Evolutionary conservation across 2,888 invertebrate genomes (phyloP).

Genomic region (Uloborus plumipes): DNA sequence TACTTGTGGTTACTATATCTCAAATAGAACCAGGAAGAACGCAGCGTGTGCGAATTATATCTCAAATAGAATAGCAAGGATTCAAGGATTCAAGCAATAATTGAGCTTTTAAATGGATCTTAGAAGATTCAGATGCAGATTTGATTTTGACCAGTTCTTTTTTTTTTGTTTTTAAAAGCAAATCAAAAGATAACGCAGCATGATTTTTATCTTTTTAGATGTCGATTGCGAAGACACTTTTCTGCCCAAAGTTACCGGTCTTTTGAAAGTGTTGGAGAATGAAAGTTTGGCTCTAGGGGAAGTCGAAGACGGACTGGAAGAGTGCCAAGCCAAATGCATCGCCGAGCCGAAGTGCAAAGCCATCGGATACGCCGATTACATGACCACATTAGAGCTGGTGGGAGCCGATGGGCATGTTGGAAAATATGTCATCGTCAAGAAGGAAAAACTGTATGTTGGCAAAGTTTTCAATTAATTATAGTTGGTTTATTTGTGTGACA

Average conservation of each 20-base stretch:
- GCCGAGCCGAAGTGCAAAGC: slow-evolving; percentile 28
- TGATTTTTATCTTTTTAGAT: slow-evolving; percentile 5
- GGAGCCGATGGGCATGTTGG: neutral
- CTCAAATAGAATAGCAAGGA: too few relatives aligned
- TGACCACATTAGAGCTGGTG: neutral
- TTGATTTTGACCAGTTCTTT: too few relatives aligned
- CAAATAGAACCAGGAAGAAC: too few relatives aligned
- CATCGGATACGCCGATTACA: slow-evolving; percentile 16
- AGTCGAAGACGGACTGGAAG: slow-evolving; percentile 12
- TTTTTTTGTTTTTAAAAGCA: too few relatives aligned
- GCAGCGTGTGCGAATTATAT: too few relatives aligned
- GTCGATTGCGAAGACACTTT: slow-evolving; percentile 17
- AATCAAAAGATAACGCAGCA: too few relatives aligned
- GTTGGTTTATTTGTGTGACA: too few relatives aligned
- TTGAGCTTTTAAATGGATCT: too few relatives aligned
- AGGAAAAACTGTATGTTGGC: slow-evolving; percentile 11
- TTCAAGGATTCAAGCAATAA: too few relatives aligned
- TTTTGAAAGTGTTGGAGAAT: slow-evolving; percentile 3
- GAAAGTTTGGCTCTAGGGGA: neutral
- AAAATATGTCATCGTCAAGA: neutral
- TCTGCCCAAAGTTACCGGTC: neutral
- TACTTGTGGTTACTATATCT: too few relatives aligned
- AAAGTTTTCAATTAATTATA: neutral
- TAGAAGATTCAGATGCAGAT: too few relatives aligned
- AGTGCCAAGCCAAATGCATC: slow-evolving; percentile 14